phyloP scores from a whole-genome alignment of 2,888 invertebrate species.

The Nebria brevicollis region DNA sequence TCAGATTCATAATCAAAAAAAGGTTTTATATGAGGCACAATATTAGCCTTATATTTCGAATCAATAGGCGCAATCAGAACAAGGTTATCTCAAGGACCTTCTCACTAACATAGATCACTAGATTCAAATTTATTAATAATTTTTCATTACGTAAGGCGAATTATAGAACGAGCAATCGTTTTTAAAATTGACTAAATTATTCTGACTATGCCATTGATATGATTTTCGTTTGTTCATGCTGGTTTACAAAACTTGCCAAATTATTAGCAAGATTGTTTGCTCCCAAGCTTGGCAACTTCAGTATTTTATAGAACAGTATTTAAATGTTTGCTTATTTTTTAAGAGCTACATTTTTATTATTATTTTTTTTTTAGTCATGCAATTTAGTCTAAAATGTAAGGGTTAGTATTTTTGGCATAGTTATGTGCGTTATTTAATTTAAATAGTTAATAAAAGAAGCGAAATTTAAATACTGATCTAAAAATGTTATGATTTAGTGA shows the following conservation, averaged over 20 bases:
- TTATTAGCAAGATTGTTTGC: background rate
- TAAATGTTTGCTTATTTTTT: background rate
- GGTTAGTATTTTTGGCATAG: background rate
- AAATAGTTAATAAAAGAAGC: background rate
- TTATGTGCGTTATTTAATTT: background rate
- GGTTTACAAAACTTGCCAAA: slow-evolving; percentile 25
- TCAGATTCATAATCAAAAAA: slow-evolving; percentile 27
- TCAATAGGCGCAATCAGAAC: slow-evolving; percentile 36
- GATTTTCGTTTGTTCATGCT: slow-evolving; percentile 26
- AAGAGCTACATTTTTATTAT: background rate
- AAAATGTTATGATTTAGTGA: background rate
- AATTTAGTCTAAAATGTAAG: background rate
- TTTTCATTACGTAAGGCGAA: background rate
- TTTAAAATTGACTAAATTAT: slow-evolving; percentile 23
- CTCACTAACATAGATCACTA: background rate
- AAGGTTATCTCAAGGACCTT: slow-evolving; percentile 22
- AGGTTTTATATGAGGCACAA: slow-evolving; percentile 27
- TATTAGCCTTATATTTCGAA: slow-evolving; percentile 34
- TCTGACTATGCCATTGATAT: slow-evolving; percentile 37
- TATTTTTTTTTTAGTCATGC: background rate
- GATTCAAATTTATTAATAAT: background rate
- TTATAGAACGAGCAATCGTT: background rate
- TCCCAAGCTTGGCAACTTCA: background rate
- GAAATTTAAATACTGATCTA: background rate
- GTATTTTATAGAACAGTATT: background rate